A percentile compares a stretch with the other conserved stretches of the same genome.
phyloP scores from a whole-genome alignment of 2,888 invertebrate genomes.

The Eudemis profundana region DNA sequence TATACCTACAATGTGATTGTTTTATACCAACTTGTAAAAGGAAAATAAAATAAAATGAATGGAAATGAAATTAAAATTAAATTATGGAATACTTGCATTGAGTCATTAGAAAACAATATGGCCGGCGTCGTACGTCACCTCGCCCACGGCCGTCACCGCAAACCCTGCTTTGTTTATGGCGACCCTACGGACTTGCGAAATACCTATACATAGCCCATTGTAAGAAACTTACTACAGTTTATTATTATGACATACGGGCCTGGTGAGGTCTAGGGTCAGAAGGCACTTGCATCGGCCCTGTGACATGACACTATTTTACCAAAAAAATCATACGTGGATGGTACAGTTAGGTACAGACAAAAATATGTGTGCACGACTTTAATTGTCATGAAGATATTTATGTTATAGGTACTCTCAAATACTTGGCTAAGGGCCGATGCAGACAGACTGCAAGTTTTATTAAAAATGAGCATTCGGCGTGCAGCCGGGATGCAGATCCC shows the following conservation, averaged over 20 bases:
- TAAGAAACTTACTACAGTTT: slow-evolving; percentile 22
- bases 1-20: too few species aligned
- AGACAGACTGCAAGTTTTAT: too few species aligned
- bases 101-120: slow-evolving; percentile 82
- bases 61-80: slow-evolving; percentile 1
- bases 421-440: too few species aligned
- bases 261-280: slow-evolving; percentile 22
- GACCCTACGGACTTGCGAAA: slow-evolving; percentile 61
- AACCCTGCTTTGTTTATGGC: slow-evolving; percentile 69
- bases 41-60: background rate
- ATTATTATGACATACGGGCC: slow-evolving; percentile 21
- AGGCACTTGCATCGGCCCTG: background rate
- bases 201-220: slow-evolving; percentile 26
- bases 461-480: too few species aligned
- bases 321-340: background rate
- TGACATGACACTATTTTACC: background rate
- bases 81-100: slow-evolving; percentile 53
- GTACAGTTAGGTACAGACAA: too few species aligned
- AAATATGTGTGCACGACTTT: too few species aligned
- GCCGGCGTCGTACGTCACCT: slow-evolving; percentile 69
- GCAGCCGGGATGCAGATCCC: too few species aligned
- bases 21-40: background rate
- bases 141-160: slow-evolving; percentile 75
- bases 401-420: too few species aligned
- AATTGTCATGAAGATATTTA: too few species aligned